phyloP scores from a whole-genome alignment of 2,113 vertebrate species.

The Pseudorectes ferrugineus region DNA sequence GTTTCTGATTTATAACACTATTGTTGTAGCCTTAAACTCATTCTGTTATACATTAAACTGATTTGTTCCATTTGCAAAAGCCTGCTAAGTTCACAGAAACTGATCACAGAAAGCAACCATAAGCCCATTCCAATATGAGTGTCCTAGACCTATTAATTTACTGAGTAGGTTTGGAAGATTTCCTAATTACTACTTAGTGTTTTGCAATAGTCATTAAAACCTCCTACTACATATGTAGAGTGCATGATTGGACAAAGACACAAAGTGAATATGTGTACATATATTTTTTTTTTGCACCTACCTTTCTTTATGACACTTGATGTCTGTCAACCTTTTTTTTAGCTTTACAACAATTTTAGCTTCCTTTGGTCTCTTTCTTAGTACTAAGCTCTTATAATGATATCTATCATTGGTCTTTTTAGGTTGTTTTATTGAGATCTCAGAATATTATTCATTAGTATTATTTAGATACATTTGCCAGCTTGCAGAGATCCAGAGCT shows the following conservation, averaged over 20 bases:
- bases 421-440: slow-evolving; percentile 7
- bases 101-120: background rate
- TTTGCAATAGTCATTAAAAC: slow-evolving; percentile 50
- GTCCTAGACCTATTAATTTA: slow-evolving; percentile 25
- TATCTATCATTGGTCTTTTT: background rate
- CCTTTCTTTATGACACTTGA: background rate
- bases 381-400: background rate
- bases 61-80: background rate
- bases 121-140: background rate
- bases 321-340: background rate
- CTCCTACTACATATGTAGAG: background rate
- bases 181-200: slow-evolving; percentile 53
- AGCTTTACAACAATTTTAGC: background rate
- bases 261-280: background rate
- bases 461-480: background rate
- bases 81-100: background rate
- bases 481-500: background rate
- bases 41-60: background rate
- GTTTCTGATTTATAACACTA: background rate
- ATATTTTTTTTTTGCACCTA: background rate
- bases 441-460: background rate
- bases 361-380: background rate
- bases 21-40: background rate
- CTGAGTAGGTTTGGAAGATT: slow-evolving; percentile 33
- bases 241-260: background rate